These are phyloP conservation scores for Ectemnius cavifrons DNA, from an alignment of 2,888 invertebrate genomes.

Conservation along the genomic window DNA sequence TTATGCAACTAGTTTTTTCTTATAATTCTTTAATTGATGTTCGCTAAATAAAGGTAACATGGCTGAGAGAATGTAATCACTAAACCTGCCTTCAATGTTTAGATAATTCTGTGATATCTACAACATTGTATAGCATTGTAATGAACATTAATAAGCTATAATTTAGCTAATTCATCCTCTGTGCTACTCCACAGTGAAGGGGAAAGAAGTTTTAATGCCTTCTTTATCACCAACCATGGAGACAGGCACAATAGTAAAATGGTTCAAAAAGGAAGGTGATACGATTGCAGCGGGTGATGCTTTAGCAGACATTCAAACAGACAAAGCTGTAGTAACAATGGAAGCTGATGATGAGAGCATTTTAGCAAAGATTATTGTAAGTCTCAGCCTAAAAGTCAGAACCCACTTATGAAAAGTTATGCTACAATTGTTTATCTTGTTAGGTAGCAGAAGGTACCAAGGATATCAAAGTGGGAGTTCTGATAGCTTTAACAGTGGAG, in stretches of 20 bases:
- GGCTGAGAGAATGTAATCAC: too few species aligned
- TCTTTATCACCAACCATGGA: slow-evolving; percentile 83
- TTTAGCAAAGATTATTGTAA: slow-evolving; percentile 82
- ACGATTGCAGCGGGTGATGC: slow-evolving; percentile 81
- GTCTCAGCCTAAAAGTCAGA: slow-evolving; percentile 19
- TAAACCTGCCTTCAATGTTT: too few species aligned
- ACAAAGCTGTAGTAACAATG: slow-evolving; percentile 82
- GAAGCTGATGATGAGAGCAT: slow-evolving; percentile 82
- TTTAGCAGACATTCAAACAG: slow-evolving; percentile 83
- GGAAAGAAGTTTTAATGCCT: slow-evolving; percentile 80
- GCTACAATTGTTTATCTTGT: slow-evolving; percentile 14
- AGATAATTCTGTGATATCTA: too few species aligned
- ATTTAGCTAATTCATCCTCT: too few species aligned
- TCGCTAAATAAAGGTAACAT: too few species aligned
- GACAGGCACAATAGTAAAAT: slow-evolving; percentile 81
- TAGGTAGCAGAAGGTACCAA: slow-evolving; percentile 79
- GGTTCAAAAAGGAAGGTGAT: slow-evolving; percentile 81
- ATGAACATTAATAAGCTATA: too few species aligned
- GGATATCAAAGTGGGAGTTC: slow-evolving; percentile 80
- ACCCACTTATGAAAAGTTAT: neutral
- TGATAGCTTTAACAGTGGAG: slow-evolving; percentile 82
- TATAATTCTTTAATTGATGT: neutral
- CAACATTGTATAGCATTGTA: too few species aligned
- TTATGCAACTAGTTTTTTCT: slow-evolving; percentile 59
- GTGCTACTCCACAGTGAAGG: slow-evolving; percentile 67